Conservation (phyloP, 2,113 vertebrate genomes). For the Ictidomys tridecemlineatus region DNA sequence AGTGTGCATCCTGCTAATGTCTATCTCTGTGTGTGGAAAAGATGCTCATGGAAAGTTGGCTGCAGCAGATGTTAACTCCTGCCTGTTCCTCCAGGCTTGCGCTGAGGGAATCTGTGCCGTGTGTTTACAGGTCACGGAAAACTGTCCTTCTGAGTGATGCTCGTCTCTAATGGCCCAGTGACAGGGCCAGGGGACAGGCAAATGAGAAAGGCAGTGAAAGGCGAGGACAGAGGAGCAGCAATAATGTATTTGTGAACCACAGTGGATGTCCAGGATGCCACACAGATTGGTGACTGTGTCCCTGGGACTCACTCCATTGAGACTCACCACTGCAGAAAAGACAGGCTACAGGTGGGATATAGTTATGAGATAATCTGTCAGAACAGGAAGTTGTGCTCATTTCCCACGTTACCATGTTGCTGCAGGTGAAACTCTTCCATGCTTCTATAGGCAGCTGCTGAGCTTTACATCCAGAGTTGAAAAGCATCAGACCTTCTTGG, state of each 20-base stretch:
- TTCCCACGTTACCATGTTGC: slow-evolving; percentile 5
- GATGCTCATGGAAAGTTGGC: neutral
- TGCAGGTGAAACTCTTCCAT: neutral
- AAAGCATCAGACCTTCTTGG: neutral
- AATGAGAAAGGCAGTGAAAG: slow-evolving; percentile 43
- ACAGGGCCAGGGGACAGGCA: slow-evolving; percentile 54
- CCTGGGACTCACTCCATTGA: slow-evolving; percentile 61
- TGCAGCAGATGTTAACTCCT: neutral
- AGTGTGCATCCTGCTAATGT: neutral
- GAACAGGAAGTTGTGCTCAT: slow-evolving; percentile 46
- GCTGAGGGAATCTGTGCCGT: neutral
- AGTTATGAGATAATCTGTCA: slow-evolving; percentile 60
- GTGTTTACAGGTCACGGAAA: slow-evolving; percentile 56
- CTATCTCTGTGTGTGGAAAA: neutral
- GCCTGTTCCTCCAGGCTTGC: neutral
- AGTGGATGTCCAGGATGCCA: slow-evolving; percentile 59
- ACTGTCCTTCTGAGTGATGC: slow-evolving; percentile 30
- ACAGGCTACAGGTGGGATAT: neutral
- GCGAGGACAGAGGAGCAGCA: neutral
- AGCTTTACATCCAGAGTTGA: neutral
- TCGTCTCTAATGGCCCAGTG: slow-evolving; percentile 61
- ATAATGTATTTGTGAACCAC: neutral
- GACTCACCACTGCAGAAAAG: slow-evolving; percentile 59
- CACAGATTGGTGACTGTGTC: slow-evolving; percentile 44
- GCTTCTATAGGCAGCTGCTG: neutral